phyloP scores from a whole-genome alignment of 2,113 vertebrate species.

The Chaetops frenatus region DNA sequence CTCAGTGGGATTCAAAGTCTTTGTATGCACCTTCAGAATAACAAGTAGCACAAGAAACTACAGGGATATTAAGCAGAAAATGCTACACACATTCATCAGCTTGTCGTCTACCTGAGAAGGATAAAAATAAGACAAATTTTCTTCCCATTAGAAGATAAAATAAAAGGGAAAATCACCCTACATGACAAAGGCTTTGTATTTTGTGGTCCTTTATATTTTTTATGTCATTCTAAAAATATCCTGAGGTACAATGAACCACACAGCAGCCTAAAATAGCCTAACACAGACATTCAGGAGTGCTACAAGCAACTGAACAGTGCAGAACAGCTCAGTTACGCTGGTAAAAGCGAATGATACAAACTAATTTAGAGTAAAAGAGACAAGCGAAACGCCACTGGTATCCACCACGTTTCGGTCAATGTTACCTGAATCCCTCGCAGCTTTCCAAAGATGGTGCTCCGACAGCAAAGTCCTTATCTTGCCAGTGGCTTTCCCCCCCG shows the following conservation, averaged over 20 bases:
- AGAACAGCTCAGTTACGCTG: not conserved
- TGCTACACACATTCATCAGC: not conserved
- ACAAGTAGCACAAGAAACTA: not conserved
- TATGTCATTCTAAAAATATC: not conserved
- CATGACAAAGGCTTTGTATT: not conserved
- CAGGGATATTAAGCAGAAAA: not conserved
- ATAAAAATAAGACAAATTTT: not conserved
- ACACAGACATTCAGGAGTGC: rapidly evolving
- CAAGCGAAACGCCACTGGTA: not conserved
- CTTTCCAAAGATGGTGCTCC: not conserved
- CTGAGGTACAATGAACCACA: not conserved
- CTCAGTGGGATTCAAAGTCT: not conserved
- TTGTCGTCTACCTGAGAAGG: not conserved
- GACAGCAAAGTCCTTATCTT: not conserved
- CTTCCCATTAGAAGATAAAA: not conserved
- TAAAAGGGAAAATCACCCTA: not conserved
- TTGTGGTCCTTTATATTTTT: not conserved
- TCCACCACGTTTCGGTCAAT: not conserved
- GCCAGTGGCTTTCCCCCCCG: not conserved
- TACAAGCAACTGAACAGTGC: not conserved
- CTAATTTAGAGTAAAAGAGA: not conserved
- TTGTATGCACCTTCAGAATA: not conserved
- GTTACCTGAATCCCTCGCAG: conserved; percentile 27
- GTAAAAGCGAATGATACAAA: not conserved
- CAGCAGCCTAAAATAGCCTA: not conserved